These are phyloP conservation scores for Caenorhabditis becei DNA, from an alignment of 2,888 invertebrate genomes.

Conservation along the genomic window DNA sequence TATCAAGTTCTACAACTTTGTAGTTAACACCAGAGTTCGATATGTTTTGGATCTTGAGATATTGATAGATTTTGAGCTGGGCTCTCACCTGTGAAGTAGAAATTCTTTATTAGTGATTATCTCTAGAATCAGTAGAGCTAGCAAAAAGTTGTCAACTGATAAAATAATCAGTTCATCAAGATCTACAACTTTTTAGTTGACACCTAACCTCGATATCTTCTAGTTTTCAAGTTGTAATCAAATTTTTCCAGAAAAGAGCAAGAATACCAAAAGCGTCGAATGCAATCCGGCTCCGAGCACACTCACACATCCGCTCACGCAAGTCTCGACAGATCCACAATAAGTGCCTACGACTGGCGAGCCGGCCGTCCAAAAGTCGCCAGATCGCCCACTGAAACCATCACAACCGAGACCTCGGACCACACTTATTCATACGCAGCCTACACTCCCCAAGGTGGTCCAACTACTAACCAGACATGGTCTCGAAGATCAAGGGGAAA, in stretches of 20 bases:
- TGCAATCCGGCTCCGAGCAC: conserved; percentile 35
- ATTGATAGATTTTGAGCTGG: no score
- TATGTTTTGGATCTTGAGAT: no score
- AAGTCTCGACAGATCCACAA: conserved; percentile 59
- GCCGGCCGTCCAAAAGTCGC: conserved; percentile 4
- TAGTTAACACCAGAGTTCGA: no score
- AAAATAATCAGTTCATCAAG: not conserved
- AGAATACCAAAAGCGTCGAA: conserved; percentile 30
- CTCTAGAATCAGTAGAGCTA: not conserved
- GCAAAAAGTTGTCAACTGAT: not conserved
- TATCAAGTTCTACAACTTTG: not conserved
- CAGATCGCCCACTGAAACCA: conserved; percentile 38
- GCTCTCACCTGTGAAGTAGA: no score
- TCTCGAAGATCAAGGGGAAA: not conserved
- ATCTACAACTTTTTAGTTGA: not conserved
- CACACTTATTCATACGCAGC: conserved; percentile 44
- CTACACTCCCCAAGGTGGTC: conserved; percentile 37
- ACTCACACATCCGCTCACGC: conserved; percentile 66
- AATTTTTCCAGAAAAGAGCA: conserved; percentile 36
- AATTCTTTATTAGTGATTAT: no score
- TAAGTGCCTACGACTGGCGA: conserved; percentile 59
- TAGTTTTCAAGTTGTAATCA: not conserved
- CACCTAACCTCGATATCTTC: not conserved
- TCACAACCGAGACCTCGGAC: conserved; percentile 40
- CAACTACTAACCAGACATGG: conserved; percentile 18